Percentiles rank a stretch among this genome's conserved stretches.
Conservation (phyloP, 2,888 invertebrate species). For the Tipula lateralis region DNA sequence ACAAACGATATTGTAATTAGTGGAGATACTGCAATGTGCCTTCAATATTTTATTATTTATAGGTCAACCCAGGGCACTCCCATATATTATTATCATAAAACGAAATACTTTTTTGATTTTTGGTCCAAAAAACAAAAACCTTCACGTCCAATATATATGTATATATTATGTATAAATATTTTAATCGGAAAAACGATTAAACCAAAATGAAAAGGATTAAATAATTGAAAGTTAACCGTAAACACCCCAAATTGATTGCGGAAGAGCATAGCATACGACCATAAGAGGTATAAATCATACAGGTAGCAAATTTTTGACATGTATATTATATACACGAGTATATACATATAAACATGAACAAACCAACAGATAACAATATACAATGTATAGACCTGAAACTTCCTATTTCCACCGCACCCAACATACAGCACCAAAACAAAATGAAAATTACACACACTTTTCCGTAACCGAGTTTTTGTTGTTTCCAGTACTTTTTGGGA, state of each 20-base stretch:
- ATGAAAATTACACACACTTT: not conserved
- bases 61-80: not conserved
- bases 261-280: not conserved
- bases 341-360: not conserved
- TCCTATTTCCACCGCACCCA: not conserved
- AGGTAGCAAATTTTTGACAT: not conserved
- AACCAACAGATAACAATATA: slow-evolving; percentile 2
- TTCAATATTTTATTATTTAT: not conserved
- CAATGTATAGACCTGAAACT: not conserved
- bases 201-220: not conserved
- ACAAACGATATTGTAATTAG: too few species aligned
- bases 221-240: not conserved
- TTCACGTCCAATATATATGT: not conserved
- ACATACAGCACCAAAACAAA: not conserved
- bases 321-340: not conserved
- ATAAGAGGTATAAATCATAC: slow-evolving; percentile 11
- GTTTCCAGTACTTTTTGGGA: not conserved
- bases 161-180: not conserved
- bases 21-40: too few species aligned
- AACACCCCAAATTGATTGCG: not conserved
- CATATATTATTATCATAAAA: not conserved
- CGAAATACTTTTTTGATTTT: not conserved
- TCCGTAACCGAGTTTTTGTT: not conserved
- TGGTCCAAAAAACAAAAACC: not conserved
- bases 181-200: not conserved